Evolutionary conservation across 2,888 invertebrate species (phyloP).

Genomic region (Charanyca ferruginea): DNA sequence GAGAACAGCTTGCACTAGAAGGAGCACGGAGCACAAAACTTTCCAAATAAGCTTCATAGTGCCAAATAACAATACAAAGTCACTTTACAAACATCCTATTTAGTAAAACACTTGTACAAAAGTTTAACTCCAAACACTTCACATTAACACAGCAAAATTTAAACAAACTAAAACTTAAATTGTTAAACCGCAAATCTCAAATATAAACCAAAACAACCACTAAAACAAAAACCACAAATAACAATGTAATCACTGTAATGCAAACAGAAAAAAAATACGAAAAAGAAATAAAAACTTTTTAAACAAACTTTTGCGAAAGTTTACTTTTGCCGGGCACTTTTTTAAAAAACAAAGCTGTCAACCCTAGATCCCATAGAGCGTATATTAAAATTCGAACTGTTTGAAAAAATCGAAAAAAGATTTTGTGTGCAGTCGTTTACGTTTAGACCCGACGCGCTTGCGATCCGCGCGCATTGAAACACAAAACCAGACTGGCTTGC

Average conservation of each 20-base stretch:
- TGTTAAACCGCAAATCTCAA: slow-evolving; percentile 66
- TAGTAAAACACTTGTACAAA: slow-evolving; percentile 68
- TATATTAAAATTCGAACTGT: slow-evolving; percentile 69
- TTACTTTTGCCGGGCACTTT: slow-evolving; percentile 67
- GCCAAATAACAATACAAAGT: slow-evolving; percentile 73
- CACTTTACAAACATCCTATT: slow-evolving; percentile 74
- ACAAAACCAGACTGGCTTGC: slow-evolving; percentile 90
- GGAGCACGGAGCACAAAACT: slow-evolving; percentile 80
- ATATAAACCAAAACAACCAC: slow-evolving; percentile 76
- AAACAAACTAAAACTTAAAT: slow-evolving; percentile 68
- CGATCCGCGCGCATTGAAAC: slow-evolving; percentile 87
- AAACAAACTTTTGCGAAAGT: slow-evolving; percentile 81
- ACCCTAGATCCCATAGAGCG: slow-evolving; percentile 66
- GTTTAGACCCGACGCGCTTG: slow-evolving; percentile 77
- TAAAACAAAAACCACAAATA: slow-evolving; percentile 80
- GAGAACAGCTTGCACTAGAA: slow-evolving; percentile 81
- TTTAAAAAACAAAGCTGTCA: slow-evolving; percentile 73
- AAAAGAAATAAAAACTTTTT: slow-evolving; percentile 73
- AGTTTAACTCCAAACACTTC: slow-evolving; percentile 72
- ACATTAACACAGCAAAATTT: slow-evolving; percentile 74
- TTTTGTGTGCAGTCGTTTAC: slow-evolving; percentile 73
- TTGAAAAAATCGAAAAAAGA: slow-evolving; percentile 82
- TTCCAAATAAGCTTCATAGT: slow-evolving; percentile 87
- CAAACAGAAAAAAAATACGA: slow-evolving; percentile 74
- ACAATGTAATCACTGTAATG: slow-evolving; percentile 78